These are phyloP conservation scores for Coracopsis vasa DNA, from an alignment of 2,113 vertebrate genomes.

Conservation along the genomic window DNA sequence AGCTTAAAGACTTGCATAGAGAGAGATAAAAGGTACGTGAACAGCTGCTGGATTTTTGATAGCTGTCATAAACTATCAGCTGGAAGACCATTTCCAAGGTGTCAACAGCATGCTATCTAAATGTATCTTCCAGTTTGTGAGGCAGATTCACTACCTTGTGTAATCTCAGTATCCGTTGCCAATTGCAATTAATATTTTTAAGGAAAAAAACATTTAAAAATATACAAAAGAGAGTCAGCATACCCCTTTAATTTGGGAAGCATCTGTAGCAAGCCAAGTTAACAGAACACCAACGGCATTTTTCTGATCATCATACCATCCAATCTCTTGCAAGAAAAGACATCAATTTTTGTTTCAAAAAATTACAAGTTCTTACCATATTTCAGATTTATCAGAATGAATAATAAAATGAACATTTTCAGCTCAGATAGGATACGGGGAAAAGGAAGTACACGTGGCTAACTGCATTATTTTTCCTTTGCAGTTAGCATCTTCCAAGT, in stretches of 20 bases:
- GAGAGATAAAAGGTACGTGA: not conserved
- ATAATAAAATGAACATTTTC: not conserved
- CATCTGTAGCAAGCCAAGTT: conserved; percentile 81
- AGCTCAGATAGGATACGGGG: not conserved
- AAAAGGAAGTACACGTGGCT: not conserved
- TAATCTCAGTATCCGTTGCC: not conserved
- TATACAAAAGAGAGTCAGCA: not conserved
- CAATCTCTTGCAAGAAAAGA: conserved; percentile 59
- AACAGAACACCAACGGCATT: conserved; percentile 76
- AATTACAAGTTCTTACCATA: not conserved
- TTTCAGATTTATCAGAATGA: not conserved
- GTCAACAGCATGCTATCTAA: not conserved
- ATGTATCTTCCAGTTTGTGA: not conserved
- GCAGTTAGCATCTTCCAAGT: not conserved
- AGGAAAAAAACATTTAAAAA: not conserved
- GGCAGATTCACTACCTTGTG: not conserved
- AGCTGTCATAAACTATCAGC: not conserved
- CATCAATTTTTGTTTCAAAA: not conserved
- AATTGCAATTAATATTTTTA: not conserved
- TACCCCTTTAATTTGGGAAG: conserved; percentile 80
- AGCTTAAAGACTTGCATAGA: not conserved
- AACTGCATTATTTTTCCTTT: not conserved
- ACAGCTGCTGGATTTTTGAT: not conserved
- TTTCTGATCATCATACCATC: conserved; percentile 79
- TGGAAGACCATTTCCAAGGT: not conserved